Evolutionary conservation across 1,140 invertebrate genomes (phyloP).

Genomic region (Cydia pomonella): DNA sequence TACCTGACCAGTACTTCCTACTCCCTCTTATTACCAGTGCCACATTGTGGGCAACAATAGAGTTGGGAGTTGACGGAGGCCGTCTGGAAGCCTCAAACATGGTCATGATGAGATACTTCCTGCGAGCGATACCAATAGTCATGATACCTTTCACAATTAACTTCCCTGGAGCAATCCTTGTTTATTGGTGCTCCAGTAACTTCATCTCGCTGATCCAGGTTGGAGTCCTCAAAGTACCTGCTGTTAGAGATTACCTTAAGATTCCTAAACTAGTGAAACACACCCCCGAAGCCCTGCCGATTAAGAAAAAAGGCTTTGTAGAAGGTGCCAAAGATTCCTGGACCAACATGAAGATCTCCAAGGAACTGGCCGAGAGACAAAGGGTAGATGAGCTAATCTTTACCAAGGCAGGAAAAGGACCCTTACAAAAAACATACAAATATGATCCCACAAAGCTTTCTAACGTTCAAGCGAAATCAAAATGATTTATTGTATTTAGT

Average conservation of each 20-base stretch:
- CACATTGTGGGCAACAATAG: conserved; percentile 90
- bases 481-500: conserved; percentile 48
- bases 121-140: conserved; percentile 89
- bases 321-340: conserved; percentile 91
- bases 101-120: conserved; percentile 86
- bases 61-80: conserved; percentile 90
- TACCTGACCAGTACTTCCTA: conserved; percentile 93
- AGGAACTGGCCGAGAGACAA: conserved; percentile 88
- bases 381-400: conserved; percentile 90
- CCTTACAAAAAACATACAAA: conserved; percentile 92
- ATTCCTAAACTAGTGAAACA: conserved; percentile 86
- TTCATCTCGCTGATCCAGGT: conserved; percentile 93
- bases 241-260: conserved; percentile 88
- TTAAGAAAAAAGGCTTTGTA: conserved; percentile 89
- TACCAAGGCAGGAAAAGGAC: conserved; percentile 90
- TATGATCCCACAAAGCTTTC: conserved; percentile 88
- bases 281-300: conserved; percentile 81
- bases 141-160: conserved; percentile 93
- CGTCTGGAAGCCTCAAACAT: conserved; percentile 83
- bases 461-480: conserved; percentile 72
- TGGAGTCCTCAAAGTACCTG: conserved; percentile 87
- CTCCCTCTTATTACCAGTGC: conserved; percentile 92
- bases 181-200: conserved; percentile 96
- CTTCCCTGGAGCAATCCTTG: conserved; percentile 93
- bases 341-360: conserved; percentile 91